phyloP scores from a whole-genome alignment of 2,113 vertebrate genomes.

The Lepidothrix coronata region DNA sequence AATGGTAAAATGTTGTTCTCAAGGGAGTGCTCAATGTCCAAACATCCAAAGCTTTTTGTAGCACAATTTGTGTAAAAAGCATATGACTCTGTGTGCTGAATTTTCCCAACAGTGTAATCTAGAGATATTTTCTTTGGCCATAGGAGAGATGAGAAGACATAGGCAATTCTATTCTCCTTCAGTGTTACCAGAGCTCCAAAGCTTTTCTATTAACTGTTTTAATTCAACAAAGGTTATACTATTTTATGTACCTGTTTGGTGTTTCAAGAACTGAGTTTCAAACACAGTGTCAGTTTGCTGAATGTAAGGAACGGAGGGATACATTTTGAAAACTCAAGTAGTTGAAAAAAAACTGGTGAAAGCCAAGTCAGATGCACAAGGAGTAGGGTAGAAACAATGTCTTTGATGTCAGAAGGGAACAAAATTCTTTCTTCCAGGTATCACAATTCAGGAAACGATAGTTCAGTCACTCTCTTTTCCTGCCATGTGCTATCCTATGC shows the following conservation, averaged over 20 bases:
- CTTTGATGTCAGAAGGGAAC: not conserved
- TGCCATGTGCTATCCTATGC: not conserved
- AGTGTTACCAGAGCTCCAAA: not conserved
- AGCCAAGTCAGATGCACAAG: not conserved
- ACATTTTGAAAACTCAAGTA: not conserved
- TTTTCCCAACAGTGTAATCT: not conserved
- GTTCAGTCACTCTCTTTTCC: not conserved
- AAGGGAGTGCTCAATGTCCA: not conserved
- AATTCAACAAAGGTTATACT: not conserved
- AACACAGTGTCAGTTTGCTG: not conserved
- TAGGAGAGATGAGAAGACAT: not conserved
- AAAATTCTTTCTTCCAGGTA: not conserved
- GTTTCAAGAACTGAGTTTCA: not conserved
- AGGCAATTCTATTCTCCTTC: not conserved
- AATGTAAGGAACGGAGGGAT: not conserved
- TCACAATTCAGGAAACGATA: not conserved
- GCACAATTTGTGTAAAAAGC: not conserved
- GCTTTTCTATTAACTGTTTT: not conserved
- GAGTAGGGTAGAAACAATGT: not conserved
- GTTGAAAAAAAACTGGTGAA: not conserved
- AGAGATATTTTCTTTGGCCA: not conserved
- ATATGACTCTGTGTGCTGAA: not conserved
- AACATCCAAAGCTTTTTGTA: not conserved
- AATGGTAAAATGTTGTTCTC: not conserved
- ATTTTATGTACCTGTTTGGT: not conserved